These are phyloP conservation scores for Buphagus erythrorhynchus DNA, from an alignment of 2,797 vertebrate species.

Conservation along the genomic window DNA sequence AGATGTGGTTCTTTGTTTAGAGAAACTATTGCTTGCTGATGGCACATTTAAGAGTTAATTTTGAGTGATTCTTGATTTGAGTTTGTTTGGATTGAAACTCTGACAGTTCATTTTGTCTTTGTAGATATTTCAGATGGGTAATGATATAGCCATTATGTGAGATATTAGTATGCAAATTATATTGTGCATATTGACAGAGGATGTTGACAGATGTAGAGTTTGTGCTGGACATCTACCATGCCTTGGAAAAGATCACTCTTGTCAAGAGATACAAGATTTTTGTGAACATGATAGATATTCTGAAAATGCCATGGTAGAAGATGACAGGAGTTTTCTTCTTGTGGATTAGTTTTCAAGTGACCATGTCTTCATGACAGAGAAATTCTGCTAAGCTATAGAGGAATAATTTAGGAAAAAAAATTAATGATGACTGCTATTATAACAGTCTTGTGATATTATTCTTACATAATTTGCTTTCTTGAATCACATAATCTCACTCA, in stretches of 20 bases:
- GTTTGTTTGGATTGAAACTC: neutral
- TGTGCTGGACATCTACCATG: neutral
- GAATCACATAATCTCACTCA: neutral
- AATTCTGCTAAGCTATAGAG: neutral
- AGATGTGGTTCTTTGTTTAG: neutral
- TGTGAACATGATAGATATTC: neutral
- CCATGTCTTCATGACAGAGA: neutral
- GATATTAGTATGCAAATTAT: neutral
- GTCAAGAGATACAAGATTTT: neutral
- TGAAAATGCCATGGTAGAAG: neutral
- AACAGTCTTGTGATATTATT: neutral
- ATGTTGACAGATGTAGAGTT: neutral
- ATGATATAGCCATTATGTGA: neutral
- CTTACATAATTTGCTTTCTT: neutral
- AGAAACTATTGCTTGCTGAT: neutral
- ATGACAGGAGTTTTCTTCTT: neutral
- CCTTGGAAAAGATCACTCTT: neutral
- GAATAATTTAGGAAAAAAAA: neutral
- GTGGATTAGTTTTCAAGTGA: neutral
- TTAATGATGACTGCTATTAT: neutral
- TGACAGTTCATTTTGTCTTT: neutral
- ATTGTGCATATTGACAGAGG: neutral
- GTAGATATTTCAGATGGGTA: neutral
- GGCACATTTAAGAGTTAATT: neutral
- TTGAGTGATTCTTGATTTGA: neutral